Percentiles rank a stretch among this genome's conserved stretches.
Conservation (phyloP, 2,797 vertebrate species). For the Apodemus agrarius region DNA sequence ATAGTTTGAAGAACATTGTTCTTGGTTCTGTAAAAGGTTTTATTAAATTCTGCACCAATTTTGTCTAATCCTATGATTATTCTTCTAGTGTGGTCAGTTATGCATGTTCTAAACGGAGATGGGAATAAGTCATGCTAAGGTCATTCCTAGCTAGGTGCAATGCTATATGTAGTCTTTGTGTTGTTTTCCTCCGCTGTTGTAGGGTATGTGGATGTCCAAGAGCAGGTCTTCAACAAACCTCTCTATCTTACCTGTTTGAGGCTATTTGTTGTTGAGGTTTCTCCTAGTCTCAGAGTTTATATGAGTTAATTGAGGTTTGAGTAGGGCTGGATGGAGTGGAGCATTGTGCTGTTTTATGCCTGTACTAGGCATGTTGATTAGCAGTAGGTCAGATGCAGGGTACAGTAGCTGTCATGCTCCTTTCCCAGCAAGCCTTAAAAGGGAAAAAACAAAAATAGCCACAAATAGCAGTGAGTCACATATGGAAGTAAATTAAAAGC, state of each 20-base stretch:
- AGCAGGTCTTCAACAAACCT: neutral
- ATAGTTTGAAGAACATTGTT: neutral
- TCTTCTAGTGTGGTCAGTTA: neutral
- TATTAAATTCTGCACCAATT: neutral
- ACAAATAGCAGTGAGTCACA: neutral
- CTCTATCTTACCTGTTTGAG: neutral
- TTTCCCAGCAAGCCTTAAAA: neutral
- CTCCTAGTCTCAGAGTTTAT: neutral
- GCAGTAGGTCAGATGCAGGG: neutral
- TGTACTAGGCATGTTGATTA: neutral
- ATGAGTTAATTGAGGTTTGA: neutral
- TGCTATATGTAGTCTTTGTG: neutral
- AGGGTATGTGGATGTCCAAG: neutral
- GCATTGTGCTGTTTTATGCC: neutral
- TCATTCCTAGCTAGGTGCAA: neutral
- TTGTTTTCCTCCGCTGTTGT: neutral
- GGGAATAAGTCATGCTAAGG: neutral
- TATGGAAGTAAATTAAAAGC: neutral
- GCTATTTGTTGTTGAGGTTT: neutral
- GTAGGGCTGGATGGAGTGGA: neutral
- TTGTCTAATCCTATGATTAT: neutral
- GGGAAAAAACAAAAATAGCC: neutral
- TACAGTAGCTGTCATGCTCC: neutral
- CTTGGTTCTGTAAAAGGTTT: conserved; percentile 2
- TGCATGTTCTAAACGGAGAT: neutral